These are phyloP conservation scores for Malurus splendens DNA, from an alignment of 2,797 vertebrate genomes.

Conservation along the genomic window DNA sequence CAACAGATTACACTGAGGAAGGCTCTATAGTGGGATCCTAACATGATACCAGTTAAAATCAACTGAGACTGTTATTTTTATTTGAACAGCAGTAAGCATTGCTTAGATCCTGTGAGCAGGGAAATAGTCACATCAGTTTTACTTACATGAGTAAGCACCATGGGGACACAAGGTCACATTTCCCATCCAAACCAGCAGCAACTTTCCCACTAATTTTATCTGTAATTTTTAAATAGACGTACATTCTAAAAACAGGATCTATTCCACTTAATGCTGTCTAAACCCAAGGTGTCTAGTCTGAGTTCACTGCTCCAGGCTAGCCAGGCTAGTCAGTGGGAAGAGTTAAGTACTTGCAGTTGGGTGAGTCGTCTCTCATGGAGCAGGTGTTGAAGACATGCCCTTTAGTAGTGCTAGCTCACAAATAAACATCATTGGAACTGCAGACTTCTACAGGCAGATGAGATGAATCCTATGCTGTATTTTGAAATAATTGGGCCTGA, in stretches of 20 bases:
- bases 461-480: background rate
- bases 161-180: background rate
- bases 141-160: background rate
- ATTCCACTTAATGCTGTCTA: background rate
- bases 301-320: constrained; percentile 11
- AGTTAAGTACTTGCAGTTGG: background rate
- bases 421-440: background rate
- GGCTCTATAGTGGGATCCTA: background rate
- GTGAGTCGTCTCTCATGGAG: background rate
- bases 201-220: background rate
- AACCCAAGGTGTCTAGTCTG: background rate
- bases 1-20: background rate
- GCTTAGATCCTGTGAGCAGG: background rate
- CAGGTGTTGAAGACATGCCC: background rate
- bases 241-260: background rate
- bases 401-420: background rate
- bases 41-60: background rate
- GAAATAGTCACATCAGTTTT: background rate
- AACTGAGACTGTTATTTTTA: background rate
- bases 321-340: background rate
- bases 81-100: background rate
- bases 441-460: background rate
- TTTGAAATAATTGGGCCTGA: background rate
- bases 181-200: background rate
- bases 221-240: background rate